Evolutionary conservation across 2,797 vertebrate genomes (phyloP).

Genomic region (Hemitrygon akajei): DNA sequence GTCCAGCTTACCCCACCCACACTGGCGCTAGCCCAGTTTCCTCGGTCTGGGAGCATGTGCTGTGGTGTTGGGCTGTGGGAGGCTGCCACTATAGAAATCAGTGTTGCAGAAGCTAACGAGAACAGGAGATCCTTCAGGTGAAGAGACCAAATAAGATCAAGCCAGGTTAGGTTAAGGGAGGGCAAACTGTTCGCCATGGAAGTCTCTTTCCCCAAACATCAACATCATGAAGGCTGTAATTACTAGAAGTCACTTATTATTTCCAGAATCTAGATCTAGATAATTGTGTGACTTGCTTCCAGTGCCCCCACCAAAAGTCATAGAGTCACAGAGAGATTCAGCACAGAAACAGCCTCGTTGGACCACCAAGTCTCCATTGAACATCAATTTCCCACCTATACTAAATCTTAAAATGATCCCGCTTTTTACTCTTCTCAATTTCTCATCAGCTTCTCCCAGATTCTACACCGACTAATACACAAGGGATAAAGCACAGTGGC

Average conservation of each 20-base stretch:
- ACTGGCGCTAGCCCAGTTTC: background rate
- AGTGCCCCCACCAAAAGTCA: background rate
- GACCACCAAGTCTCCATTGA: too few relatives aligned
- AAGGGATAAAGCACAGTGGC: too few relatives aligned
- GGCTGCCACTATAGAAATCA: background rate
- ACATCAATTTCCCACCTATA: too few relatives aligned
- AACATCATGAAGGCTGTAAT: background rate
- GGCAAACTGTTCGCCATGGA: background rate
- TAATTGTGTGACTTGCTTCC: background rate
- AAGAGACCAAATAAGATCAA: background rate
- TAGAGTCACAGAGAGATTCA: too few relatives aligned
- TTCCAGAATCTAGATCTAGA: background rate
- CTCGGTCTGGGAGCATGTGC: background rate
- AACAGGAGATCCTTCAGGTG: background rate
- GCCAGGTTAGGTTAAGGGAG: background rate
- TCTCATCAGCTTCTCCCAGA: too few relatives aligned
- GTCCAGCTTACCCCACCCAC: background rate
- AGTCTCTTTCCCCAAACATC: background rate
- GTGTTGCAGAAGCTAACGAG: background rate
- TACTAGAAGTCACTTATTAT: background rate
- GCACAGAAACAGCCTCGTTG: too few relatives aligned
- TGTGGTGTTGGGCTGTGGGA: background rate
- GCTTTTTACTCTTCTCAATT: too few relatives aligned
- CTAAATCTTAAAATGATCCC: too few relatives aligned
- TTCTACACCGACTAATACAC: too few relatives aligned